Evolutionary conservation across 2,113 vertebrate genomes (phyloP).

Genomic region (Arvicanthis niloticus): DNA sequence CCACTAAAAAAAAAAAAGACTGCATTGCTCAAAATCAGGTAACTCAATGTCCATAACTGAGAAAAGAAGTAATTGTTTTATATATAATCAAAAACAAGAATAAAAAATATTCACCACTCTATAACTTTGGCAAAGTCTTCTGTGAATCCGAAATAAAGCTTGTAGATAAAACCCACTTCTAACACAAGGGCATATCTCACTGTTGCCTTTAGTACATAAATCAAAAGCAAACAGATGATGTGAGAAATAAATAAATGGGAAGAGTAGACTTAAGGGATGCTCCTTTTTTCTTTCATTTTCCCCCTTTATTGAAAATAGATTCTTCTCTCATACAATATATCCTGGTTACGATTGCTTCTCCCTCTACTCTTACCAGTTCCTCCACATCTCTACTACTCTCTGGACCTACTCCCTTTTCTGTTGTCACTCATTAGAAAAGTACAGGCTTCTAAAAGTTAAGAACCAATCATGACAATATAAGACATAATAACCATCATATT

Average conservation of each 20-base stretch:
- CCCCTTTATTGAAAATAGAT: not conserved
- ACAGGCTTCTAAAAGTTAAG: not conserved
- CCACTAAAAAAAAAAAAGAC: not conserved
- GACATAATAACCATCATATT: not conserved
- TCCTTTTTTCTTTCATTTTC: not conserved
- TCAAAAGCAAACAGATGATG: not conserved
- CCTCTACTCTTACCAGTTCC: not conserved
- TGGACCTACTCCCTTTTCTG: not conserved
- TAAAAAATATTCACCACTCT: not conserved
- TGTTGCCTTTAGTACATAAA: conserved; percentile 19
- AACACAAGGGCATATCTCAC: not conserved
- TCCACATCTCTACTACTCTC: not conserved
- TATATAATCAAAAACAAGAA: not conserved
- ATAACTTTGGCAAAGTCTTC: not conserved
- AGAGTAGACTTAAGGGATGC: not conserved
- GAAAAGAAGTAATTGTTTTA: not conserved
- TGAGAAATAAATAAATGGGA: not conserved
- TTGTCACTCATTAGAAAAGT: not conserved
- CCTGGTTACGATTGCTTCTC: not conserved
- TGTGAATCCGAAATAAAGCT: conserved; percentile 19
- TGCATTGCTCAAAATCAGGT: not conserved
- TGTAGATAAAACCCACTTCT: not conserved
- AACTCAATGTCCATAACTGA: conserved; percentile 26
- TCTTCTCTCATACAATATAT: not conserved
- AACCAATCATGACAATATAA: not conserved